A percentile compares a stretch with the other conserved stretches of the same genome.
phyloP scores from a whole-genome alignment of 1,140 invertebrate genomes.

The Druon quercuslanigerum region DNA sequence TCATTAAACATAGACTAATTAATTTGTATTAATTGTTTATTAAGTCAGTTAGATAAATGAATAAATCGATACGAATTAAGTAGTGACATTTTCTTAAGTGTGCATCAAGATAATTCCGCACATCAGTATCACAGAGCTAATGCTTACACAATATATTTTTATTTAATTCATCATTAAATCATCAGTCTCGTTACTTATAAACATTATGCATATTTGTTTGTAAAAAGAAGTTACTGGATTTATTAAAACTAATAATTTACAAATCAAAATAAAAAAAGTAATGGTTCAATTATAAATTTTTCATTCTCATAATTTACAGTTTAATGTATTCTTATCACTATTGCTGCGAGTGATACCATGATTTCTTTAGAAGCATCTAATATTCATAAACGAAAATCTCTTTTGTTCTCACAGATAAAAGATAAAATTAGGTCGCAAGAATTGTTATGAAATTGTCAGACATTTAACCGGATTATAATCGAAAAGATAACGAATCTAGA shows the following conservation, averaged over 20 bases:
- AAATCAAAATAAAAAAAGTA: neutral
- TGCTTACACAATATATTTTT: too few relatives aligned
- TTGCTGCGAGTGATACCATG: neutral
- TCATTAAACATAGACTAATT: too few relatives aligned
- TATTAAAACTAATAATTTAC: neutral
- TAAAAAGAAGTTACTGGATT: too few relatives aligned
- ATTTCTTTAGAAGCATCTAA: neutral
- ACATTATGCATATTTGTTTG: too few relatives aligned
- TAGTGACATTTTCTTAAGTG: too few relatives aligned
- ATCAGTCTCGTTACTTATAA: too few relatives aligned
- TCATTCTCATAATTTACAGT: neutral
- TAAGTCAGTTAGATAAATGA: too few relatives aligned
- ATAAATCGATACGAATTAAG: too few relatives aligned
- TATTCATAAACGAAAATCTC: neutral
- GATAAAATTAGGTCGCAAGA: conserved; percentile 16
- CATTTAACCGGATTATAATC: conserved; percentile 32
- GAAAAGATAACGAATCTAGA: neutral
- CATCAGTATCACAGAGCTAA: too few relatives aligned
- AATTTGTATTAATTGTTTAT: too few relatives aligned
- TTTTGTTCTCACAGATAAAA: conserved; percentile 4
- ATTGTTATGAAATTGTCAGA: conserved; percentile 30
- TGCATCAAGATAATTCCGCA: too few relatives aligned
- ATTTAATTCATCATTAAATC: too few relatives aligned
- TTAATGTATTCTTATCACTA: neutral
- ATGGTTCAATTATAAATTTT: neutral